These are phyloP conservation scores for Anticlea derivata DNA, from an alignment of 2,888 invertebrate genomes.

Conservation along the genomic window DNA sequence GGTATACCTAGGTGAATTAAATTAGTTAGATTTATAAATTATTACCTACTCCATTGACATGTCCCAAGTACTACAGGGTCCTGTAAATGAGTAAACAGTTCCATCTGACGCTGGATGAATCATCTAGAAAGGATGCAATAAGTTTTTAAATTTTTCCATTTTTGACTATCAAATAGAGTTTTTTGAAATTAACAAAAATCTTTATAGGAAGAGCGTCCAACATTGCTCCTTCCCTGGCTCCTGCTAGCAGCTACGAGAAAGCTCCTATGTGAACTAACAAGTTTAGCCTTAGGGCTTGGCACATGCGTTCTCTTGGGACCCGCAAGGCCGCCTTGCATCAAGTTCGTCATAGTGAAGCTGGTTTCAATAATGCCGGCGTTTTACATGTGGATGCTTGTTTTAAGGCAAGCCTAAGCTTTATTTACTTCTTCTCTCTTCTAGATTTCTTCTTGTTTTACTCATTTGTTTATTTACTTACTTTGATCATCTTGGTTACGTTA, in stretches of 20 bases:
- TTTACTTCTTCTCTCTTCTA: background rate
- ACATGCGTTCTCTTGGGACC: slow-evolving; percentile 75
- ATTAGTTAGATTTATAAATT: too few species aligned
- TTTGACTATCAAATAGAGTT: too few species aligned
- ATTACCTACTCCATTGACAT: too few species aligned
- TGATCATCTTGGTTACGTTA: too few species aligned
- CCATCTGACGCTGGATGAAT: too few species aligned
- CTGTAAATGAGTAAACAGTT: too few species aligned
- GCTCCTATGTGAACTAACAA: slow-evolving; percentile 71
- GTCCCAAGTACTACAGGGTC: too few species aligned
- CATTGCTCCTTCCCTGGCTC: slow-evolving; percentile 80
- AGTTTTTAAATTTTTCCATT: too few species aligned
- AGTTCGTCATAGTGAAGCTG: slow-evolving; percentile 75
- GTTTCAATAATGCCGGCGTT: slow-evolving; percentile 71
- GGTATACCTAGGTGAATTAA: too few species aligned
- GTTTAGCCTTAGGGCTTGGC: slow-evolving; percentile 73
- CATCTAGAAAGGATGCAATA: too few species aligned
- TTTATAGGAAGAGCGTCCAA: slow-evolving; percentile 76
- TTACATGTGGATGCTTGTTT: slow-evolving; percentile 79
- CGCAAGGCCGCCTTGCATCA: slow-evolving; percentile 71
- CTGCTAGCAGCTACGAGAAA: slow-evolving; percentile 74
- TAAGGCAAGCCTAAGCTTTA: slow-evolving; percentile 55
- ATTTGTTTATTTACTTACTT: too few species aligned
- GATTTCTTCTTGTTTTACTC: background rate
- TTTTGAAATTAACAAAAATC: too few species aligned